Evolutionary conservation across 92 coral and sea anemone species (phyloP), one percentile per base, ranked within the genome.

Genomic region (Galaxea fascicularis): DNA sequence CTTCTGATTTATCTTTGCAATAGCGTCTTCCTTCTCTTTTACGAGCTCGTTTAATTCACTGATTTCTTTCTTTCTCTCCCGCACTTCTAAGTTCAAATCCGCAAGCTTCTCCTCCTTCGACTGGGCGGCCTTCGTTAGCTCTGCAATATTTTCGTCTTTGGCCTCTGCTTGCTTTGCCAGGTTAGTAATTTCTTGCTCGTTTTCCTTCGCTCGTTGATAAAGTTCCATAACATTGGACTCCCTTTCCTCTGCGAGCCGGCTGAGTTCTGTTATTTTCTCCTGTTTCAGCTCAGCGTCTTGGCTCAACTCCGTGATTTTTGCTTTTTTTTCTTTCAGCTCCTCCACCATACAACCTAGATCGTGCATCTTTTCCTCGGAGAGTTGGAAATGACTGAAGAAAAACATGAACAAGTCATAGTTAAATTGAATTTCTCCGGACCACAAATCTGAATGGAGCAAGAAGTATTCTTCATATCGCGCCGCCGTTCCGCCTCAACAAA

Each of bases 51-150:
- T 84, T 21, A 91, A 59, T 21, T 73, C 76, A 3, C 54, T 26
- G 58, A 91, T 68, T 35, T 88, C 86, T 60, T 78, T 70, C 20
- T 88, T 90, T 41, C 77, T 68, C 9, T 74, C 86, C 15, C 78
- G 72, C 0, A 79, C 87, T 52, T 70, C 76, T 49, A 88, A 62
- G 63, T 81, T 83, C 44, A 91, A 56, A 47, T 90, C 76, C 0
- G 90, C 90, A 14, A 94, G 86, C 27, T 77, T 87, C 71, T 86
- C 86, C 49, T 94, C 92, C 64, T 88, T 90, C 16, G 46, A 35
- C 57, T 80, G 78, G 60, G 57, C 59, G 4, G 65, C 25, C 76
- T 79, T 71, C 20, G 79, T 74, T 60, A 86, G 41, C 67, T 85
- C 93, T 11, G 87, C 62, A 53, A 90, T 80, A 90, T 35, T 86